Evolutionary conservation across 2,113 vertebrate genomes (phyloP).

Genomic region (Pagrus major): DNA sequence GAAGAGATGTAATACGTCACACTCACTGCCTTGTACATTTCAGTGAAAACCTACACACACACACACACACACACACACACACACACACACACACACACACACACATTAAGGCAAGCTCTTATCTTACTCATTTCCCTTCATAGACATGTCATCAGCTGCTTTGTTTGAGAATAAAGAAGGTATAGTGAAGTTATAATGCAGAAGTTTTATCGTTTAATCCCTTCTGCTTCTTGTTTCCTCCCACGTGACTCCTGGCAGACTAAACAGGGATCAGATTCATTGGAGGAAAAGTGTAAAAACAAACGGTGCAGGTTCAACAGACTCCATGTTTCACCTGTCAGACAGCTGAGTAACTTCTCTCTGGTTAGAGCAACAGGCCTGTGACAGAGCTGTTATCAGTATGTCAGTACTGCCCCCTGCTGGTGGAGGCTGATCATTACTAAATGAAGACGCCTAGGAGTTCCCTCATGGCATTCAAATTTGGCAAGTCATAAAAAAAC

Average conservation of each 20-base stretch:
- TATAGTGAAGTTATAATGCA: slow-evolving; percentile 2
- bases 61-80: slow-evolving; percentile 14
- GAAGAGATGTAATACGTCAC: slow-evolving; percentile 1
- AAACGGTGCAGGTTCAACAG: neutral
- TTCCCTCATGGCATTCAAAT: neutral
- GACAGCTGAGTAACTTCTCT: neutral
- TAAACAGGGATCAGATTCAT: neutral
- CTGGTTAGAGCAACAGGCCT: neutral
- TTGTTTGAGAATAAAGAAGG: slow-evolving; percentile 32
- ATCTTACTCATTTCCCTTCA: slow-evolving; percentile 29
- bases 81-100: slow-evolving; percentile 25
- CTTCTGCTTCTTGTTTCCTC: slow-evolving; percentile 11
- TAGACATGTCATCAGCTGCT: slow-evolving; percentile 36
- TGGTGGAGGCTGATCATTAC: slow-evolving; percentile 50
- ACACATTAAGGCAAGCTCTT: slow-evolving; percentile 30
- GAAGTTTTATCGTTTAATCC: slow-evolving; percentile 9
- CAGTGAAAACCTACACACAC: neutral
- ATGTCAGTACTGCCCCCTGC: slow-evolving; percentile 61
- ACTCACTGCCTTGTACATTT: slow-evolving; percentile 37
- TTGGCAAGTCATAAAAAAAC: neutral
- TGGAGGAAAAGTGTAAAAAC: neutral
- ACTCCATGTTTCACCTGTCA: slow-evolving; percentile 20
- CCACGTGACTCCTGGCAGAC: slow-evolving; percentile 1
- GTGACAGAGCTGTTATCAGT: neutral
- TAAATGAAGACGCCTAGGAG: neutral